Percentiles rank a stretch among this genome's conserved stretches.
Conservation (phyloP, 2,797 vertebrate genomes). For the Odontamblyopus lacepedii region DNA sequence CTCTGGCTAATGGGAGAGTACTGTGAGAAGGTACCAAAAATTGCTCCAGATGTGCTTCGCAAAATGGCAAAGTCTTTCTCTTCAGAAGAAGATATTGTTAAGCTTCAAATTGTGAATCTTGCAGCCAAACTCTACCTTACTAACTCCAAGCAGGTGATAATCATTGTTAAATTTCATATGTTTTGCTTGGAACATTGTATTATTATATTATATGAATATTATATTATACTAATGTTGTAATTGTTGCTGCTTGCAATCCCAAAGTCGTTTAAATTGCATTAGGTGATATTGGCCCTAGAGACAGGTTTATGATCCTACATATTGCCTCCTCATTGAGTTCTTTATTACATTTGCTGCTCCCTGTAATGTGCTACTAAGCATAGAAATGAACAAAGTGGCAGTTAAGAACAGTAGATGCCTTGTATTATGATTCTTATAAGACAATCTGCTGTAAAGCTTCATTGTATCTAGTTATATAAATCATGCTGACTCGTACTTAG, state of each 20-base stretch:
- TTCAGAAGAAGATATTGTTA: conserved; percentile 92
- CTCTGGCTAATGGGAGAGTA: conserved; percentile 97
- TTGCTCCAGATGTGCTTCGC: conserved; percentile 93
- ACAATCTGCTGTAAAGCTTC: not conserved
- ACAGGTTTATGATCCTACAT: conserved; percentile 58
- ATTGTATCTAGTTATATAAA: not conserved
- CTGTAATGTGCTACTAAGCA: conserved; percentile 27
- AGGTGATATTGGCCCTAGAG: conserved; percentile 39
- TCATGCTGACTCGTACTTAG: not conserved
- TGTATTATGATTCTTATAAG: not conserved
- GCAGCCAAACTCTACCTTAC: conserved; percentile 95
- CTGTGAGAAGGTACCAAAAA: conserved; percentile 94
- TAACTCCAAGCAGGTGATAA: conserved; percentile 93
- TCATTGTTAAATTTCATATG: not conserved
- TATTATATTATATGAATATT: conserved; percentile 22
- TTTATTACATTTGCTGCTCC: conserved; percentile 52
- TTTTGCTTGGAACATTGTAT: not conserved
- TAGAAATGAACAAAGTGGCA: conserved; percentile 16
- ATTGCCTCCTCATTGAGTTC: conserved; percentile 38
- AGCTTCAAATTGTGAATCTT: conserved; percentile 92
- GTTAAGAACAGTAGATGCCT: conserved; percentile 1
- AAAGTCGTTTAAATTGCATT: conserved; percentile 42
- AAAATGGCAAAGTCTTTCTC: conserved; percentile 95
- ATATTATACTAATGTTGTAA: conserved; percentile 44
- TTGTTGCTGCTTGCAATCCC: conserved; percentile 20